Conservation (phyloP, 2,888 invertebrate species). For the Melieria omissa region DNA sequence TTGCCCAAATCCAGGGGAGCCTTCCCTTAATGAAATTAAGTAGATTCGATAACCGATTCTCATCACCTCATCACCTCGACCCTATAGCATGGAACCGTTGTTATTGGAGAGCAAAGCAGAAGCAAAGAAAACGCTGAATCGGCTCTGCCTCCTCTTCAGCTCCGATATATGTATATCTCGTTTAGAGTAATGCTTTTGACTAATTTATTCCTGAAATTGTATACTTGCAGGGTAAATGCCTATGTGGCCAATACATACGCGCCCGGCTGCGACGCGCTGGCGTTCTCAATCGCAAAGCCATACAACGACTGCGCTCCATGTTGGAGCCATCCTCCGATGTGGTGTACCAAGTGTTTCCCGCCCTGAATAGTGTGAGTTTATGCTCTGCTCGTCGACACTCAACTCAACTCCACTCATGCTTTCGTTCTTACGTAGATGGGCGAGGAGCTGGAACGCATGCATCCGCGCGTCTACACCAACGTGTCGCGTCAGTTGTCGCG, state of each 20-base stretch:
- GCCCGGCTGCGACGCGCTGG: constrained; percentile 79
- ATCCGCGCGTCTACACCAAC: constrained; percentile 80
- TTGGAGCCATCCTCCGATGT: constrained; percentile 69
- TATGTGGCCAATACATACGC: constrained; percentile 83
- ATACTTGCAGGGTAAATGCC: constrained; percentile 71
- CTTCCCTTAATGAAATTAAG: too few species aligned
- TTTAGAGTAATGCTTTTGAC: too few species aligned
- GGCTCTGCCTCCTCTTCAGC: too few species aligned
- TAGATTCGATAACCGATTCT: too few species aligned
- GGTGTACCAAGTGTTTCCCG: constrained; percentile 74
- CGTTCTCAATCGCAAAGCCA: constrained; percentile 79
- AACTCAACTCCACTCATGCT: background rate
- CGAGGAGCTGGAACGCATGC: constrained; percentile 80
- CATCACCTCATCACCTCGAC: too few species aligned
- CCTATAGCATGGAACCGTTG: too few species aligned
- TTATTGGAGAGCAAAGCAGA: too few species aligned
- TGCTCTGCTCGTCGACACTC: too few species aligned
- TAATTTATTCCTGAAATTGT: too few species aligned
- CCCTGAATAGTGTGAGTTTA: constrained; percentile 69
- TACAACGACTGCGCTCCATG: constrained; percentile 73
- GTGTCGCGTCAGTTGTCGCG: constrained; percentile 80
- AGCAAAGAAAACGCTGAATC: too few species aligned
- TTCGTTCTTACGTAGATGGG: constrained; percentile 68
- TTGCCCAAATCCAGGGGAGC: too few species aligned
- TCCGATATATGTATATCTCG: too few species aligned